Evolutionary conservation across 1,140 invertebrate species (phyloP).

Genomic region (Drosophila kepulauana): DNA sequence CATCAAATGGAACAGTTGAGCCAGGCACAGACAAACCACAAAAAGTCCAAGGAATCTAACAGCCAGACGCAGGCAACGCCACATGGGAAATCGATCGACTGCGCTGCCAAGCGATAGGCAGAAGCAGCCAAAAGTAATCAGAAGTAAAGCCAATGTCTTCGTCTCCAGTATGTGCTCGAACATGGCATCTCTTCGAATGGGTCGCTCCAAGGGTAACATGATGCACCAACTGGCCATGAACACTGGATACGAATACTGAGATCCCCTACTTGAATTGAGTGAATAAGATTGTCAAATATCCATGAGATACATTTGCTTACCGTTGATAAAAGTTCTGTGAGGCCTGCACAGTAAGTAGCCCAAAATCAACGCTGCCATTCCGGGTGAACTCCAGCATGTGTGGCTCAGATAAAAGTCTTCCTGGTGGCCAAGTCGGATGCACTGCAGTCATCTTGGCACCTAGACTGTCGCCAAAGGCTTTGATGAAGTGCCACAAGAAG

Average conservation of each 20-base stretch:
- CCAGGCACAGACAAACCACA: constrained; percentile 31
- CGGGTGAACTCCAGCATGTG: constrained; percentile 48
- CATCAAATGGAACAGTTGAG: constrained; percentile 50
- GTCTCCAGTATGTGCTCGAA: constrained; percentile 30
- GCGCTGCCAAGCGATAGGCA: background rate
- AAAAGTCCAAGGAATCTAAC: constrained; percentile 12
- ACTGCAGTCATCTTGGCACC: constrained; percentile 5
- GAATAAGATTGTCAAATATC: background rate
- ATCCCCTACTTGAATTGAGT: background rate
- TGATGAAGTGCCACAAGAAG: constrained; percentile 51
- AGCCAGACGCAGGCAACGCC: background rate
- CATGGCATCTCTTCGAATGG: constrained; percentile 1
- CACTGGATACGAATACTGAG: constrained; percentile 53
- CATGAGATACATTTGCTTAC: background rate
- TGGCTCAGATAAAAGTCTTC: background rate
- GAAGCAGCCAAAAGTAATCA: background rate
- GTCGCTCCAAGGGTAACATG: constrained; percentile 56
- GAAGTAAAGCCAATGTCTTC: constrained; percentile 6
- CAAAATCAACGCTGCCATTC: constrained; percentile 57
- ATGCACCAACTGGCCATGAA: constrained; percentile 46
- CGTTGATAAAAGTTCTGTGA: background rate
- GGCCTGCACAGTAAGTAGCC: constrained; percentile 18
- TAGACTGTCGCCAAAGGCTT: constrained; percentile 30
- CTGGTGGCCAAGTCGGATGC: constrained; percentile 24
- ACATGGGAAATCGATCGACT: background rate